phyloP scores from a whole-genome alignment of 2,113 vertebrate species.

The Entelurus aequoreus region DNA sequence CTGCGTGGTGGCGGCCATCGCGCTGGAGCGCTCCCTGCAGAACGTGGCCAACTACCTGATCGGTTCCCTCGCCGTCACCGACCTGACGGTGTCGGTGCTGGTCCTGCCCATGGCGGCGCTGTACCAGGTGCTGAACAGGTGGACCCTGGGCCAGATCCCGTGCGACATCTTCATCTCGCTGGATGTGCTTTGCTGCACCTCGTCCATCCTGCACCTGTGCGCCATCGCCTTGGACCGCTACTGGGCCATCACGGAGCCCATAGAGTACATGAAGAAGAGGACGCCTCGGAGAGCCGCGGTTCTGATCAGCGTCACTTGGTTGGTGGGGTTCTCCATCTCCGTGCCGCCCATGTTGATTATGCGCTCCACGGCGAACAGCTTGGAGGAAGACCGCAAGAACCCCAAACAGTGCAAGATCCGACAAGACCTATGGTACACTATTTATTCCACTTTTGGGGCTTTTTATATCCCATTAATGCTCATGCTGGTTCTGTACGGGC shows the following conservation, averaged over 20 bases:
- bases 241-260: constrained; percentile 96
- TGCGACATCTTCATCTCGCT: constrained; percentile 95
- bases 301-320: constrained; percentile 94
- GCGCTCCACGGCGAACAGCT: constrained; percentile 75
- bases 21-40: constrained; percentile 89
- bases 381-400: constrained; percentile 82
- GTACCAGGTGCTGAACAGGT: constrained; percentile 94
- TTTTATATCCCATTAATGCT: constrained; percentile 92
- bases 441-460: constrained; percentile 95
- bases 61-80: constrained; percentile 92
- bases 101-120: constrained; percentile 96
- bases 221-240: constrained; percentile 95
- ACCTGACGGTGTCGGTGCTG: constrained; percentile 97
- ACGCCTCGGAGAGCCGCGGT: constrained; percentile 86
- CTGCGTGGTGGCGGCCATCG: constrained; percentile 93
- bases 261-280: constrained; percentile 93
- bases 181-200: constrained; percentile 95
- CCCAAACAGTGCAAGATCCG: constrained; percentile 87
- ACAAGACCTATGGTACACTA: constrained; percentile 93
- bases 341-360: constrained; percentile 92
- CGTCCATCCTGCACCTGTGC: constrained; percentile 95
- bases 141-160: constrained; percentile 89
- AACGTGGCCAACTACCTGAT: constrained; percentile 97
- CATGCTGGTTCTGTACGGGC: constrained; percentile 92
- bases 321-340: constrained; percentile 92